Percentiles rank a stretch among this genome's conserved stretches.
Conservation (phyloP, 2,113 vertebrate genomes). For the Elachura formosa region DNA sequence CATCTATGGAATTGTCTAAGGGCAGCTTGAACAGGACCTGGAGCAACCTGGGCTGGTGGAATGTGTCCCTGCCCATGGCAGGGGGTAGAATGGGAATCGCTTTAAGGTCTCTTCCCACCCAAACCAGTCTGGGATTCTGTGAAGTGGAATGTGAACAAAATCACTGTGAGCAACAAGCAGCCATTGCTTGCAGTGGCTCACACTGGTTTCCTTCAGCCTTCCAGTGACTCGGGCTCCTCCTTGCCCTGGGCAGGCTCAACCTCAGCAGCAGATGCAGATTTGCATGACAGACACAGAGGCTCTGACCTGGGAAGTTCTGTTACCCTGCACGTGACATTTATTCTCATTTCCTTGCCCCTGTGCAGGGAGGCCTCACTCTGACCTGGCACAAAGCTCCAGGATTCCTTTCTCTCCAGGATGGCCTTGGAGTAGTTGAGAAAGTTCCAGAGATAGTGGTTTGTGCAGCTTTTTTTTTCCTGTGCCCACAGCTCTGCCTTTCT, state of each 20-base stretch:
- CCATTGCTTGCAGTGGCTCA: not conserved
- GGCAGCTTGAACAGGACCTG: accelerated
- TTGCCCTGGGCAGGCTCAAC: not conserved
- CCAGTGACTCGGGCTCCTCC: not conserved
- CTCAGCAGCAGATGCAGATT: not conserved
- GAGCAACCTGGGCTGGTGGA: accelerated
- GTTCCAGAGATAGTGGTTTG: not conserved
- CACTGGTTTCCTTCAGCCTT: not conserved
- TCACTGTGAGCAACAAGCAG: not conserved
- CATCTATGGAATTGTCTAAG: not conserved
- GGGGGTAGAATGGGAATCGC: not conserved
- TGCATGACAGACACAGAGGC: constrained; percentile 22
- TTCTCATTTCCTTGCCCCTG: not conserved
- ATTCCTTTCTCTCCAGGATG: not conserved
- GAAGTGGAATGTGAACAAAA: not conserved
- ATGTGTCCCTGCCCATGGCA: not conserved
- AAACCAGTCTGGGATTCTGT: not conserved
- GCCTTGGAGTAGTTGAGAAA: not conserved
- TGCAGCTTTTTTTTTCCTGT: not conserved
- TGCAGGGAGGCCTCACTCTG: not conserved
- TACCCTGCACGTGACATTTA: not conserved
- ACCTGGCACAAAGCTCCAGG: not conserved
- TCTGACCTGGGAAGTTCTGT: not conserved
- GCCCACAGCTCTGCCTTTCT: not conserved
- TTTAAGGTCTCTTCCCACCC: not conserved